Base-by-base conservation (phyloP, 1,140 invertebrate genomes). In the Drosophila subpulchrella region DNA sequence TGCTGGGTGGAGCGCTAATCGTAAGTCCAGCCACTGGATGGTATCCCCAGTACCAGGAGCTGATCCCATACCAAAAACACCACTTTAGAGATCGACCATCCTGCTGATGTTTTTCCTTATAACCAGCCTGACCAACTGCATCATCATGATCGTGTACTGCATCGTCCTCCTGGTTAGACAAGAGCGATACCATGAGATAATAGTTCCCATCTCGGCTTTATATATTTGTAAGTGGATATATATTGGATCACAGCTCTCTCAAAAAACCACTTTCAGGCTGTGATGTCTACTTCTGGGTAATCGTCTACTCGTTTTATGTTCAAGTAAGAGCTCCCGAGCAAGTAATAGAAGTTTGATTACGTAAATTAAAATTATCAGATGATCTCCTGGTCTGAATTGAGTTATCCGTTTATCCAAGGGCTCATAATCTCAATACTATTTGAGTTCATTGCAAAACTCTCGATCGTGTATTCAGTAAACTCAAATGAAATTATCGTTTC, bases 41-140 rank as follows among this genome's bases (percentile, higher is more conserved):
- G 32, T 34, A 34, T 34, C 32, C 7, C 6, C 3, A 12, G 15
- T 2, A 6, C 11, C 17, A 12, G 15, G 0, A 11, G 38, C 6
- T 41, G 11, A 44, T 8, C 15, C 34, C 8, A 15, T 47, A 3
- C 24, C 7, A 5, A n/a, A 15, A 12, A 10, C 24, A 12, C 17
- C 24, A 7, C 11, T 30, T 6, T 54, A 86, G 82, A 39, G 24
- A 46, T 81, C 82, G 3, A 68, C 66, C 11, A 51, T 86, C 17
- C 51, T 86, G 12, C 41, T 86, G 56, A 46, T 72, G 24, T 86
- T 86, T 34, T 86, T 66, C 30, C 66, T 86, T 4, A 86, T 86
- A 38, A 88, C 82, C 10, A 62, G 70, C 17, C 2, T 88, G 6
- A 53, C 74, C 39, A 86, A 86, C 17, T 24, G n/a, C 0, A 0